Evolutionary conservation across 2,888 invertebrate species (phyloP), one percentile per base, ranked within the genome.

Genomic region (Cataglyphis cursor): DNA sequence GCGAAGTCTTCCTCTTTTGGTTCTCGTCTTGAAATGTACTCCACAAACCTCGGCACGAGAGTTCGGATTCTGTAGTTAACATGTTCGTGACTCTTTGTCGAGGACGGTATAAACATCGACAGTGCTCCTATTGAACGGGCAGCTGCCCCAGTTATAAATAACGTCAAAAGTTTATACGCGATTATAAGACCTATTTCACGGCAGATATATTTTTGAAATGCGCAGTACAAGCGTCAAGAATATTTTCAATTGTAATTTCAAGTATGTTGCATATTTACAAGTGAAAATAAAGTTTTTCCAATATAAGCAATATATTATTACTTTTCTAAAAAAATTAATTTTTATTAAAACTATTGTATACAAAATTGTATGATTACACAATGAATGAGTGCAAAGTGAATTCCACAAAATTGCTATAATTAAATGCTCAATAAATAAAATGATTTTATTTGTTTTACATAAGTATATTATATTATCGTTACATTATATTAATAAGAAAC

Each of bases 171-270:
- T 78, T 78, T 78, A 78, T 73, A 72, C 18, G 12, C 21, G 41
- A 78, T 78, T 73, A 73, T 78, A 78, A 78, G 44, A 78, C 31
- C 57, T 41, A 72, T 73, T 78, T 78, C 21, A 59, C 73, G 74
- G 41, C 44, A 59, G 24, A 78, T 24, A 80, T 44, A 74, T 57
- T 73, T 73, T 59, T 57, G 4, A 78, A 70, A 59, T 9, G n/a
- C 15, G 9, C 38, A 68, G 12, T 28, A 3, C 15, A 15, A 57
- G 41, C 21, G 18, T 78, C 44, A 72, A 78, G 18, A 48, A 15
- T 6, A 35, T 72, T 24, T 70, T 1, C 24, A 3, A 18, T 31
- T 64, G 18, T 8, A 44, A 44, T 28, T 51, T n/a, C 12, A 10
- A 44, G 44, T 64, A 44, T 8, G 6, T 12, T 64, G 3, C 4